Base-by-base conservation (phyloP, 1,140 invertebrate species). In the Drosophila leontia region DNA sequence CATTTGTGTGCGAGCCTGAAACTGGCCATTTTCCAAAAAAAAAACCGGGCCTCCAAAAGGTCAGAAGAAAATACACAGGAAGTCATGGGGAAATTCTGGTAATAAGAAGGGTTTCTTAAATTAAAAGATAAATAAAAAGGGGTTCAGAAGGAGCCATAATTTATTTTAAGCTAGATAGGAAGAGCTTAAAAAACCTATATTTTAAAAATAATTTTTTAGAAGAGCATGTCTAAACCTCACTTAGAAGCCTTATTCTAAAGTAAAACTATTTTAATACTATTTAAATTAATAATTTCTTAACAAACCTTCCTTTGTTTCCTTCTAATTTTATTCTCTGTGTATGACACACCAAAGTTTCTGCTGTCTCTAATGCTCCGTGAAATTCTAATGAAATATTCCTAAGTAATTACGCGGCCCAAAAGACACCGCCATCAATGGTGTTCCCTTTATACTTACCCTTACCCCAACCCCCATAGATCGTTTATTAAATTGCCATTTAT, bases 371-470 rank as follows among this genome's bases (percentile, higher is more conserved):
- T 88, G 85, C 75, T 75, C 85, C 85, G 85, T 88, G 81, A 88
- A 88, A 88, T 88, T 90, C 85, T 81, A 88, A 90, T 90, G 78
- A 80, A 84, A 88, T 72, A 81, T 84, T 90, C 80, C 63, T 48
- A 84, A 78, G 81, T 88, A 88, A 88, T 88, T 84, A 90, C 83
- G 62, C 67, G 57, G 56, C 56, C 57, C 65, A 56, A 63, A 78
- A 53, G 63, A 55, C 64, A 57, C 62, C 32, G 39, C 44, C 67
- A 56, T 57, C 44, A 61, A 60, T 62, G 68, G 32, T 44, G 32
- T 44, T 39, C 9, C 23, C 8, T 29, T 39, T 39, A 13, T 29
- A 37, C 19, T 19, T 7, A 4, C 4, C 13, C 17, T 17, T 15
- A 9, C n/a, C 19, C 41, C 17, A 35, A 8, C 19, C 15, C 15